A percentile compares a stretch with the other conserved stretches of the same genome.
phyloP scores from a whole-genome alignment of 2,888 invertebrate species.

The Caenorhabditis plicata region DNA sequence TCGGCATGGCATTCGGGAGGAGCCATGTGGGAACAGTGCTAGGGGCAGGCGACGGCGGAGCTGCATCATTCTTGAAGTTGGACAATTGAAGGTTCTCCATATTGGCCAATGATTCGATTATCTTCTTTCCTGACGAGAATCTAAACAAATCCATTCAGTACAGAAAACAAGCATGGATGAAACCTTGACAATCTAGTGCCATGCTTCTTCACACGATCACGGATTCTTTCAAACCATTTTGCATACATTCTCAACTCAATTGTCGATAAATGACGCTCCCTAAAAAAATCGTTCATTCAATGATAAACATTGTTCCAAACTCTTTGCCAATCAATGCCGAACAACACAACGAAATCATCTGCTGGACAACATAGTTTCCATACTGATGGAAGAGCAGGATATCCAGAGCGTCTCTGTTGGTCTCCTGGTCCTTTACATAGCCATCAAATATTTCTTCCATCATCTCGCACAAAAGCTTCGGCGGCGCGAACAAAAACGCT shows the following conservation, averaged over 20 bases:
- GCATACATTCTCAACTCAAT: slow-evolving; percentile 7
- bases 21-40: too few species aligned
- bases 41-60: too few species aligned
- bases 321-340: slow-evolving; percentile 9
- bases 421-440: slow-evolving; percentile 29
- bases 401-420: slow-evolving; percentile 47
- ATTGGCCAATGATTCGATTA: slow-evolving; percentile 35
- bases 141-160: slow-evolving; percentile 7
- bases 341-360: slow-evolving; percentile 49
- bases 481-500: slow-evolving; percentile 42
- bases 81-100: too few species aligned
- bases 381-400: slow-evolving; percentile 59
- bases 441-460: slow-evolving; percentile 55
- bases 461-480: slow-evolving; percentile 36
- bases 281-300: too few species aligned
- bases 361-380: slow-evolving; percentile 61
- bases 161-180: too few species aligned
- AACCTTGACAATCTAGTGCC: slow-evolving; percentile 13
- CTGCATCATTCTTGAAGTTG: too few species aligned
- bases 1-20: background rate
- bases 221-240: slow-evolving; percentile 24
- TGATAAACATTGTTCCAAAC: too few species aligned
- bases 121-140: slow-evolving; percentile 60
- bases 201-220: slow-evolving; percentile 6
- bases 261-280: slow-evolving; percentile 16